Percentiles rank a stretch among this genome's conserved stretches.
These are phyloP conservation scores for Microchirus variegatus DNA, from an alignment of 2,797 vertebrate species.

Conservation along the genomic window DNA sequence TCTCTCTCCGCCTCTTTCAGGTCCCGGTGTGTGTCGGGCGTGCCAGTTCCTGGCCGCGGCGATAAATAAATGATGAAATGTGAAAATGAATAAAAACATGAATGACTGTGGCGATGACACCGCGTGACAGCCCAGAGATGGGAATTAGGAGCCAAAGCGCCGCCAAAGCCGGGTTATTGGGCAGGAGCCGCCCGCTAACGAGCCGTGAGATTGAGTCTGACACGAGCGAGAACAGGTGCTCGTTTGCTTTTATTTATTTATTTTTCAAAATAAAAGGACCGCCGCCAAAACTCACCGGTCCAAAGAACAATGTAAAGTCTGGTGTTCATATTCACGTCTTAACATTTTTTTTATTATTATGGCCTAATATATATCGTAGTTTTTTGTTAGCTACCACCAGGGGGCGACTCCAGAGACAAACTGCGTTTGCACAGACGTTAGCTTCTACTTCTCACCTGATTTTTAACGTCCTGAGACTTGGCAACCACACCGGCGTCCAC, in stretches of 20 bases:
- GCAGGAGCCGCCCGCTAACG: constrained; percentile 73
- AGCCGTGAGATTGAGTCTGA: constrained; percentile 84
- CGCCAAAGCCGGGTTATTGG: constrained; percentile 82
- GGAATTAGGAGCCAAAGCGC: constrained; percentile 83
- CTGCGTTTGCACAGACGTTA: too few relatives aligned
- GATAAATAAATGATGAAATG: constrained; percentile 82
- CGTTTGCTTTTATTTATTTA: constrained; percentile 65
- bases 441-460: too few relatives aligned
- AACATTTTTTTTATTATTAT: neutral
- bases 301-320: constrained; percentile 43
- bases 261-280: constrained; percentile 74
- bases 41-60: constrained; percentile 61
- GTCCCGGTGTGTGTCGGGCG: constrained; percentile 49
- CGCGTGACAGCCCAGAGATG: constrained; percentile 82
- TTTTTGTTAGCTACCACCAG: too few relatives aligned
- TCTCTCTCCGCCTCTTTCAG: constrained; percentile 49
- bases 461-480: too few relatives aligned
- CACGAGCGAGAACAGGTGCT: constrained; percentile 83
- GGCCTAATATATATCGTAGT: too few relatives aligned
- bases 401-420: too few relatives aligned
- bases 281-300: constrained; percentile 59
- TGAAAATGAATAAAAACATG: constrained; percentile 83
- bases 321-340: constrained; percentile 15
- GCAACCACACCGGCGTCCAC: too few relatives aligned
- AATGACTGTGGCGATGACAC: constrained; percentile 80